Conservation (phyloP, 2,888 invertebrate genomes). For the Oscheius sp. region DNA sequence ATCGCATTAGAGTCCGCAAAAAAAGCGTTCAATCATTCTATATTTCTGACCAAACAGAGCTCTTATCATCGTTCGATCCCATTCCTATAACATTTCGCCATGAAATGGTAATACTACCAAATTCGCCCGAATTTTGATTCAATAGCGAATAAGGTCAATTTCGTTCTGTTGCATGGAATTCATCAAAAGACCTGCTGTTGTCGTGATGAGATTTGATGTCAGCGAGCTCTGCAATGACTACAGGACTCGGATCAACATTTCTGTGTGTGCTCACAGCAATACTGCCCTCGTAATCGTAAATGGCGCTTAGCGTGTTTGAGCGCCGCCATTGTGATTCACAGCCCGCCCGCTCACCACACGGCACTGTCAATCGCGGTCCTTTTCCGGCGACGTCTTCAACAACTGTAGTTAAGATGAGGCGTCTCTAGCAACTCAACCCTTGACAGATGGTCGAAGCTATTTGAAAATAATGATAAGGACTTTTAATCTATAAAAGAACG, state of each 20-base stretch:
- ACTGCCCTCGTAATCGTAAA: slow-evolving; percentile 31
- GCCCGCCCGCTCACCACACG: slow-evolving; percentile 27
- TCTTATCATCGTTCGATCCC: too few species aligned
- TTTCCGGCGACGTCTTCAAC: slow-evolving; percentile 16
- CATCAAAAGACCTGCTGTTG: too few species aligned
- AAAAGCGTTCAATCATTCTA: too few species aligned
- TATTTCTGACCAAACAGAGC: too few species aligned
- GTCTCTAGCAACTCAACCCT: neutral
- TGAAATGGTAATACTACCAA: too few species aligned
- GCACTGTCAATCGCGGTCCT: slow-evolving; percentile 23
- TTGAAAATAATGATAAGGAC: neutral
- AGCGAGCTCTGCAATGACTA: neutral
- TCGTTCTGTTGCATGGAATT: too few species aligned
- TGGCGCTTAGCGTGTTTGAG: slow-evolving; percentile 31
- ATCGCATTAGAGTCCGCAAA: too few species aligned
- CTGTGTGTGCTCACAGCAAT: slow-evolving; percentile 30
- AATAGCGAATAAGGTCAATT: too few species aligned
- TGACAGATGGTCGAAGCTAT: slow-evolving; percentile 12
- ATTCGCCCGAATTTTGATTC: too few species aligned
- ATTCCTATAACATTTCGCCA: too few species aligned
- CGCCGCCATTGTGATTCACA: slow-evolving; percentile 28
- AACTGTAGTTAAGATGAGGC: neutral
- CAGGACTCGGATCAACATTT: slow-evolving; percentile 26
- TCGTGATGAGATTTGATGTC: too few species aligned
- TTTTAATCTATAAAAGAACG: slow-evolving; percentile 7